Evolutionary conservation across 2,888 invertebrate genomes (phyloP).

Genomic region (Leptinotarsa juncta): DNA sequence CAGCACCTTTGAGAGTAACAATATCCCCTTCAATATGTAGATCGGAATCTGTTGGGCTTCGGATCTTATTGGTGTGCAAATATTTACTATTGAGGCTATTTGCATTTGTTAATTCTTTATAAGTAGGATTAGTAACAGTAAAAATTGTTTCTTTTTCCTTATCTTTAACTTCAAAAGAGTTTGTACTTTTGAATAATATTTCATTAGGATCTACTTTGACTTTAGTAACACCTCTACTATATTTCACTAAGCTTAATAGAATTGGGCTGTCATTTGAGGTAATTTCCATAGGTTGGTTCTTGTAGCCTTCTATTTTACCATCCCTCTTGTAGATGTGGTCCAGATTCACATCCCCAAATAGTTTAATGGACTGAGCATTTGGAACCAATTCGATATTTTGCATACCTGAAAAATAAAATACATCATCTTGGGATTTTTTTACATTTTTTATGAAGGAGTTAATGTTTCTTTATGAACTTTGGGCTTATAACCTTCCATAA

Average conservation of each 20-base stretch:
- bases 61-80: slow-evolving; percentile 78
- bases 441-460: neutral
- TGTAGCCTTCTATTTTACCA: slow-evolving; percentile 74
- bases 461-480: no score
- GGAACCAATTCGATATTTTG: slow-evolving; percentile 86
- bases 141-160: slow-evolving; percentile 74
- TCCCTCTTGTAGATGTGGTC: slow-evolving; percentile 82
- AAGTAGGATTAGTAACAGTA: slow-evolving; percentile 79
- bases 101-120: slow-evolving; percentile 77
- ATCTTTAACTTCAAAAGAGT: slow-evolving; percentile 77
- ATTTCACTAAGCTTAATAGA: slow-evolving; percentile 60
- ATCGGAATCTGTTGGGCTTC: slow-evolving; percentile 78
- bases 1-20: slow-evolving; percentile 80
- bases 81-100: slow-evolving; percentile 74
- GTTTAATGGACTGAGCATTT: slow-evolving; percentile 79
- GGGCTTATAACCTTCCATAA: no score
- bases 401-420: slow-evolving; percentile 65
- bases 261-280: slow-evolving; percentile 63
- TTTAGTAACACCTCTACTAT: slow-evolving; percentile 68
- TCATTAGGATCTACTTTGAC: slow-evolving; percentile 67
- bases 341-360: slow-evolving; percentile 81
- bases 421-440: neutral
- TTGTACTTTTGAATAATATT: slow-evolving; percentile 71
- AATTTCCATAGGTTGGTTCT: slow-evolving; percentile 69
- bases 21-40: slow-evolving; percentile 78